Evolutionary conservation across 2,113 vertebrate species (phyloP).

Genomic region (Hoplias malabaricus): DNA sequence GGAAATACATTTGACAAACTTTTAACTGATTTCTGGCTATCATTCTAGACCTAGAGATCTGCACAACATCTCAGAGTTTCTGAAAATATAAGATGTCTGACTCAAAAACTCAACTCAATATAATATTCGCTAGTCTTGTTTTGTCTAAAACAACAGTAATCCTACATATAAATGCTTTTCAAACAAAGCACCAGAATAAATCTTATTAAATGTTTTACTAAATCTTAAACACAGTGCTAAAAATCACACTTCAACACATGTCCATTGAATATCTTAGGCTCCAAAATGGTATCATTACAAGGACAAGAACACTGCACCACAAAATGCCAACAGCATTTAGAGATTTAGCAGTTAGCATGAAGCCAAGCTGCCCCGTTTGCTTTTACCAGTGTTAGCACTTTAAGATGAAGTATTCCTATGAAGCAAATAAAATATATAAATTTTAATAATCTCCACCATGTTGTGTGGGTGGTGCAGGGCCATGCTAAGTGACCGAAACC

Average conservation of each 20-base stretch:
- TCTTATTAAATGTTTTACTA: not conserved
- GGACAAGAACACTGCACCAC: not conserved
- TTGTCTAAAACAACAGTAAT: too few species aligned
- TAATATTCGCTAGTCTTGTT: too few species aligned
- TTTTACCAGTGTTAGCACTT: not conserved
- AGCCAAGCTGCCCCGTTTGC: not conserved
- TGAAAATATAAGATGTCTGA: too few species aligned
- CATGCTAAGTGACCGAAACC: slow-evolving; percentile 32
- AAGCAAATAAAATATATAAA: not conserved
- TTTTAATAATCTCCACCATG: slow-evolving; percentile 42
- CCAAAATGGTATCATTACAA: not conserved
- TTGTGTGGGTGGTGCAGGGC: slow-evolving; percentile 35
- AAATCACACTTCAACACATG: not conserved
- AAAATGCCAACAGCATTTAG: not conserved
- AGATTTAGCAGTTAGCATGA: not conserved
- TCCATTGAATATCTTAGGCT: too few species aligned
- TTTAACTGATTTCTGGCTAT: too few species aligned
- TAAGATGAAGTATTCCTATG: not conserved
- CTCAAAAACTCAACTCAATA: too few species aligned
- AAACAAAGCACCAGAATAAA: not conserved
- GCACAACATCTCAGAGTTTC: too few species aligned
- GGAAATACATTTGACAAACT: too few species aligned
- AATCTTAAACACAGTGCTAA: not conserved
- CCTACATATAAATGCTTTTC: not conserved
- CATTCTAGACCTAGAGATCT: too few species aligned